Conservation (phyloP, 2,113 vertebrate genomes). For the Lepus americanus region DNA sequence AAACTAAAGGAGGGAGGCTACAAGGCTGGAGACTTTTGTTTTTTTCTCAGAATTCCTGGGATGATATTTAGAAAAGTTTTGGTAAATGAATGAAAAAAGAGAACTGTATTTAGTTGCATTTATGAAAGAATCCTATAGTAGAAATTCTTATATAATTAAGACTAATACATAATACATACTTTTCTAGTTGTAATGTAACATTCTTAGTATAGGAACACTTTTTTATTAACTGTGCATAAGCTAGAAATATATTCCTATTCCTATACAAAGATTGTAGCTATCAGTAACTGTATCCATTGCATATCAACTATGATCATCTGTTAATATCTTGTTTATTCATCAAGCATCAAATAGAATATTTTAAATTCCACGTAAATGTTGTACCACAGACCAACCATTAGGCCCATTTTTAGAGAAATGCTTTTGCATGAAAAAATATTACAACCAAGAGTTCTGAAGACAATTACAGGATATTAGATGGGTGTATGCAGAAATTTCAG, state of each 20-base stretch:
- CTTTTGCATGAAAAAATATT: slow-evolving; percentile 11
- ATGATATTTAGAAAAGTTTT: neutral
- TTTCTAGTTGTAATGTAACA: neutral
- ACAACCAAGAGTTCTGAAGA: slow-evolving; percentile 31
- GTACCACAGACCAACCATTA: neutral
- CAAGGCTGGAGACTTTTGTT: neutral
- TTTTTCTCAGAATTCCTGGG: neutral
- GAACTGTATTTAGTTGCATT: neutral
- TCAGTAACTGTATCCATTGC: neutral
- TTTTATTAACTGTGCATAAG: neutral
- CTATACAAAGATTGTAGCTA: neutral
- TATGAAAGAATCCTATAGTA: neutral
- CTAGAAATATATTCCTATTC: neutral
- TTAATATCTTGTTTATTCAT: neutral
- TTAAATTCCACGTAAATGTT: slow-evolving; percentile 34
- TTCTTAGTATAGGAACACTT: neutral
- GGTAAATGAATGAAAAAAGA: neutral
- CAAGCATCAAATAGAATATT: slow-evolving; percentile 10
- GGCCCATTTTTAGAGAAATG: slow-evolving; percentile 21
- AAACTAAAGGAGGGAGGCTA: no score
- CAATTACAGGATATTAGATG: neutral
- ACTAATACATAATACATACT: slow-evolving; percentile 17
- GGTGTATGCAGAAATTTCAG: neutral
- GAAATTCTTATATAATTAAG: neutral
- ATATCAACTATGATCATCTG: neutral